Percentiles rank a stretch among this genome's conserved stretches.
phyloP scores from a whole-genome alignment of 37 sponge, comb jelly and placozoan genomes.

The Petrosia ficiformis region DNA sequence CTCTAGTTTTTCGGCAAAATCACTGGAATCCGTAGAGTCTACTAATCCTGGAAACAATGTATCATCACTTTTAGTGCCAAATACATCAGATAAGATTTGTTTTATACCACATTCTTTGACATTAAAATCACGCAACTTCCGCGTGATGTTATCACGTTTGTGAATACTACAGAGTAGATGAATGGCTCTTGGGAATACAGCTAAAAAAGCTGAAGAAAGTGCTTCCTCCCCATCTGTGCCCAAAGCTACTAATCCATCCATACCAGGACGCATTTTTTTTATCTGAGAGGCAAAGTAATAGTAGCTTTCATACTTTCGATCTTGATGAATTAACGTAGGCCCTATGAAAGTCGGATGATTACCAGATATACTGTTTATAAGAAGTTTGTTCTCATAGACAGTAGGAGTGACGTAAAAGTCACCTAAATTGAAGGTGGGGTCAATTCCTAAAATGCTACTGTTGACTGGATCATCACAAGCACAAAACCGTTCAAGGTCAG shows the following conservation, averaged over 20 bases:
- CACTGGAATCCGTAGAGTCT: conserved; percentile 7
- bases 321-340: conserved; percentile 23
- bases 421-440: conserved; percentile 35
- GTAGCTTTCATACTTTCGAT: conserved; percentile 12
- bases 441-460: not conserved
- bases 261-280: not conserved
- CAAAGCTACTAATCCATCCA: conserved; percentile 14
- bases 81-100: conserved; percentile 30
- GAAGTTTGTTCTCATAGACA: conserved; percentile 41
- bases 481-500: not conserved
- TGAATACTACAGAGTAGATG: conserved; percentile 43
- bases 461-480: not conserved
- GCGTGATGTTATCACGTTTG: conserved; percentile 22
- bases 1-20: no score
- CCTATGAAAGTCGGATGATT: conserved; percentile 27
- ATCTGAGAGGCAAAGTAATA: conserved; percentile 13
- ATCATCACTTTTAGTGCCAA: conserved; percentile 18
- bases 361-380: not conserved
- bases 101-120: conserved; percentile 11
- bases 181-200: conserved; percentile 36
- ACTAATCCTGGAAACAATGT: conserved; percentile 37
- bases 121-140: conserved; percentile 2
- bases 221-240: conserved; percentile 54
- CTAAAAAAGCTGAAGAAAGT: conserved; percentile 14
- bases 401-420: conserved; percentile 44